phyloP scores from a whole-genome alignment of 1,140 invertebrate genomes.

The Cotesia chilonis region DNA sequence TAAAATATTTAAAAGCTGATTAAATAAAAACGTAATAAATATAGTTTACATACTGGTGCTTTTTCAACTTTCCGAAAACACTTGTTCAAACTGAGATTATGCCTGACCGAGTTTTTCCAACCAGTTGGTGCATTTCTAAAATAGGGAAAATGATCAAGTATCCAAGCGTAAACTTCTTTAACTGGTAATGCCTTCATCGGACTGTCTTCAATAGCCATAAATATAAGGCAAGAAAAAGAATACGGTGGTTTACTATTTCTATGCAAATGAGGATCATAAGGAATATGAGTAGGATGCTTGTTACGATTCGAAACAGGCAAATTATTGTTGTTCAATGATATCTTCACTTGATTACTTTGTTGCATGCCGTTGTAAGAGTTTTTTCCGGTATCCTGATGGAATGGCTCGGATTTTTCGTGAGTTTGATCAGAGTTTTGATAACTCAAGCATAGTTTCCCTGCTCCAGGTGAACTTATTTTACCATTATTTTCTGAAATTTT shows the following conservation, averaged over 20 bases:
- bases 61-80: slow-evolving; percentile 97
- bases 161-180: slow-evolving; percentile 98
- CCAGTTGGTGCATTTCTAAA: slow-evolving; percentile 95
- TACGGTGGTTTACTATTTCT: slow-evolving; percentile 91
- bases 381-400: slow-evolving; percentile 47
- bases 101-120: slow-evolving; percentile 97
- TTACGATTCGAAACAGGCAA: slow-evolving; percentile 64
- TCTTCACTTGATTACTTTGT: slow-evolving; percentile 61
- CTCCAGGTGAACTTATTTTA: slow-evolving; percentile 42
- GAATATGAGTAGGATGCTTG: slow-evolving; percentile 78
- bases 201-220: slow-evolving; percentile 96
- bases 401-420: slow-evolving; percentile 46
- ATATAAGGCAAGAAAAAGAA: slow-evolving; percentile 94
- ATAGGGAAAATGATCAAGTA: slow-evolving; percentile 95
- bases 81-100: slow-evolving; percentile 95
- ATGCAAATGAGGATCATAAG: slow-evolving; percentile 81
- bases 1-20: slow-evolving; percentile 13
- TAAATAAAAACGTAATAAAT: slow-evolving; percentile 21
- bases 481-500: slow-evolving; percentile 51
- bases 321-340: slow-evolving; percentile 63
- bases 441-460: slow-evolving; percentile 41
- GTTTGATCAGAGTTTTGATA: slow-evolving; percentile 49
- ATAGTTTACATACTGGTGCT: slow-evolving; percentile 73
- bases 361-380: slow-evolving; percentile 50
- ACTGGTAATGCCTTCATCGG: slow-evolving; percentile 88